phyloP scores from a whole-genome alignment of 2,113 vertebrate genomes.

The Butorides virescens region DNA sequence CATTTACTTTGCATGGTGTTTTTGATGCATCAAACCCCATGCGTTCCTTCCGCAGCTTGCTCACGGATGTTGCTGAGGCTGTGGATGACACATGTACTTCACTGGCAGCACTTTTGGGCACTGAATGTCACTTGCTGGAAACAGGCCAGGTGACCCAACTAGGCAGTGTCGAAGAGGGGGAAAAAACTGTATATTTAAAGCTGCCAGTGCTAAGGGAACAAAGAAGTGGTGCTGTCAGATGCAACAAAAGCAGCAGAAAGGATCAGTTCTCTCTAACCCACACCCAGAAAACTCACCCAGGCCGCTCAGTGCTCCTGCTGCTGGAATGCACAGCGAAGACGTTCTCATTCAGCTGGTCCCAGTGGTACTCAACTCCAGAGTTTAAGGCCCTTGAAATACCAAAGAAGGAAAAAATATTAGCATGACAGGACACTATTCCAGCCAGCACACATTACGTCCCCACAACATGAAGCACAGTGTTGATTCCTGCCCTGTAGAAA shows the following conservation, averaged over 20 bases:
- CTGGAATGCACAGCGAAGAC: conserved; percentile 90
- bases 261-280: neutral
- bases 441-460: neutral
- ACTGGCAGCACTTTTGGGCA: neutral
- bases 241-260: neutral
- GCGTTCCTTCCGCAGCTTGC: neutral
- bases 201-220: neutral
- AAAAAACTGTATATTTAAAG: neutral
- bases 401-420: conserved; percentile 28
- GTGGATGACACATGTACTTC: neutral
- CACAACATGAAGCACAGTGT: neutral
- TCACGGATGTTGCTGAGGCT: neutral
- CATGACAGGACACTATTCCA: neutral
- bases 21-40: neutral
- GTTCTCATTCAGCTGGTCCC: conserved; percentile 88
- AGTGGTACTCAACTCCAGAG: conserved; percentile 89
- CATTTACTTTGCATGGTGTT: neutral
- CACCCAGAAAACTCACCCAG: conserved; percentile 81
- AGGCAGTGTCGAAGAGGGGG: neutral
- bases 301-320: conserved; percentile 85
- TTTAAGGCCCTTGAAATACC: conserved; percentile 86
- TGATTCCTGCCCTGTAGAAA: neutral
- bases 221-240: neutral
- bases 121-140: neutral
- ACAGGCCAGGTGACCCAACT: neutral